phyloP scores from a whole-genome alignment of 2,888 invertebrate species.

The Synergus gifuensis region DNA sequence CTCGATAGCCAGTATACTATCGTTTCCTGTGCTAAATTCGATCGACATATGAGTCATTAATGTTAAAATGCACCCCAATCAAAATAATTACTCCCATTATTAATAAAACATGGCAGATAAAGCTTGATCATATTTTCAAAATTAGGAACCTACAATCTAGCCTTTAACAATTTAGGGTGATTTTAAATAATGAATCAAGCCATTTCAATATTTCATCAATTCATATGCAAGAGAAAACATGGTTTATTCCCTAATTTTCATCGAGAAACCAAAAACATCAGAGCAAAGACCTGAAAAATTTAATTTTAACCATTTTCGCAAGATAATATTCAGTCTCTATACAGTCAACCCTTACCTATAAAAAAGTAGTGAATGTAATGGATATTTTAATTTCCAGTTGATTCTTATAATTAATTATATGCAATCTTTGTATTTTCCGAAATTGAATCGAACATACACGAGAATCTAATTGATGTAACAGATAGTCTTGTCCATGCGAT shows the following conservation, averaged over 20 bases:
- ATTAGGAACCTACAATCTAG: background rate
- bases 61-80: slow-evolving; percentile 32
- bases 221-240: background rate
- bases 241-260: background rate
- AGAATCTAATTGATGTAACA: too few species aligned
- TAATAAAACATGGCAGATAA: background rate
- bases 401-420: too few species aligned
- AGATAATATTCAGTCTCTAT: too few species aligned
- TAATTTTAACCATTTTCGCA: background rate
- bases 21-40: slow-evolving; percentile 56
- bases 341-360: too few species aligned
- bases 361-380: too few species aligned
- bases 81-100: slow-evolving; percentile 35
- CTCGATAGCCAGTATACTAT: slow-evolving; percentile 60
- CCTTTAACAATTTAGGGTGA: background rate
- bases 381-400: too few species aligned
- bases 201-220: too few species aligned
- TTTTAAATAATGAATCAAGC: too few species aligned
- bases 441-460: too few species aligned
- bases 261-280: background rate
- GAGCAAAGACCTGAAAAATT: background rate
- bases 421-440: background rate
- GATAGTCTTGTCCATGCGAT: too few species aligned
- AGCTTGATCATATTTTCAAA: background rate
- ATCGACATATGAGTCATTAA: slow-evolving; percentile 41